Base-by-base conservation (phyloP, 2,113 vertebrate genomes). In the Gavia stellata region DNA sequence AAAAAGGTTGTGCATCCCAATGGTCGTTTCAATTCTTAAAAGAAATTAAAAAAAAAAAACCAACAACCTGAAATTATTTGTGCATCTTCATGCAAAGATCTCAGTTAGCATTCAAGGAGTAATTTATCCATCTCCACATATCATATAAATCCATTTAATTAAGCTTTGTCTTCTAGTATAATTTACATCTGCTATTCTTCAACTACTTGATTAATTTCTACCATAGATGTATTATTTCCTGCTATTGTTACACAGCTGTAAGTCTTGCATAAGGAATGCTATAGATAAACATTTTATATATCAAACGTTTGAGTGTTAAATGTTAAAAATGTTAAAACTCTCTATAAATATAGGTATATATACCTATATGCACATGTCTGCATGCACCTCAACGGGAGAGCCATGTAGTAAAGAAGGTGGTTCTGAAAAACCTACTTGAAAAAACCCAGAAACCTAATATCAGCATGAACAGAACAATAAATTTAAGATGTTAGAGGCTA, bases 111-210 rank as follows among this genome's bases (percentile, higher is more conserved):
- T 96, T 94, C 94, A 96, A 91, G 95, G 73, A 95, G 90, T 79
- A 97, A 94, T 96, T 96, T 92, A 62, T 86, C 65, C 78, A 96
- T 90, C 92, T 96, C 92, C 90, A 92, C 61, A 88, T 91, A 97
- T 97, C 97, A 98, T 98, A 98, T 98, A 98, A 98, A 97, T 90
- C 81, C 83, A 95, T 50, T 96, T 96, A 97, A 97, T 97, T 98
- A 98, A 97, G 74, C 86, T 98, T 97, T 92, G 84, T 40, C 81
- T 93, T 95, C 73, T 28, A 82, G 77, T 84, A 92, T 97, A 97
- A 98, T 98, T 98, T 96, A 74, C 72, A 83, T 86, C 88, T 93
- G 70, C 95, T 96, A 34, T 87, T 97, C 95, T 95, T 96, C 80
- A 96, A 68, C 53, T 34, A 92, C 44, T 25, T 90, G 80, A 89